Conservation (phyloP, 1,140 invertebrate genomes). For the Wasmannia auropunctata region DNA sequence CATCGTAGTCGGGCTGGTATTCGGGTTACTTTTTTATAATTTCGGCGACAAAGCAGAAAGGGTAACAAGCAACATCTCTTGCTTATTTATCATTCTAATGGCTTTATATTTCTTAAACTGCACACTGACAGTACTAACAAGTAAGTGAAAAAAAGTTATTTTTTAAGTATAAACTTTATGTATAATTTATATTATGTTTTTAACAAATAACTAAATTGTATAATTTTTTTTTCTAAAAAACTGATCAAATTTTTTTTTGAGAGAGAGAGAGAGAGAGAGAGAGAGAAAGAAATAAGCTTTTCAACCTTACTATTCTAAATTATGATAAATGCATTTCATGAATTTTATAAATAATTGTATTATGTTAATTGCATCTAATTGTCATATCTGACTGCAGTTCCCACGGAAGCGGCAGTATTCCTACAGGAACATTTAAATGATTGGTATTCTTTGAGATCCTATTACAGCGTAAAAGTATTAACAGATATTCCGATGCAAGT, state of each 20-base stretch:
- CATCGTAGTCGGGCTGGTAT: constrained; percentile 90
- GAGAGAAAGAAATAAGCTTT: too few relatives aligned
- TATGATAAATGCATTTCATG: neutral
- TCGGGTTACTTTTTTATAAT: constrained; percentile 93
- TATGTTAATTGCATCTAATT: neutral
- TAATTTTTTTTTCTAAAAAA: neutral
- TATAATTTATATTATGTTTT: neutral
- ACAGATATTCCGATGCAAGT: constrained; percentile 95
- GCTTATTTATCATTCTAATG: constrained; percentile 93
- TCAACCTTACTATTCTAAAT: neutral
- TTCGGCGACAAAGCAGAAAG: constrained; percentile 92
- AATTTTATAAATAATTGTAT: constrained; percentile 18
- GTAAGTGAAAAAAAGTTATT: constrained; percentile 86
- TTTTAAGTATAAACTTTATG: neutral
- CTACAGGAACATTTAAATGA: constrained; percentile 94
- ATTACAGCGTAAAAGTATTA: constrained; percentile 94
- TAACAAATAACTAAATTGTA: neutral
- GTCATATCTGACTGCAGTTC: constrained; percentile 90
- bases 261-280: too few relatives aligned
- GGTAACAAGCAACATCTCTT: constrained; percentile 92
- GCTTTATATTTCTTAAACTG: constrained; percentile 96
- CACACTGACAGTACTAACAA: too few relatives aligned
- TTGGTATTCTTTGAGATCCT: constrained; percentile 95
- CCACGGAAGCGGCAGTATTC: constrained; percentile 93
- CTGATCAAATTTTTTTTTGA: neutral